These are phyloP conservation scores for Origma solitaria DNA, from an alignment of 2,113 vertebrate species.

Conservation along the genomic window DNA sequence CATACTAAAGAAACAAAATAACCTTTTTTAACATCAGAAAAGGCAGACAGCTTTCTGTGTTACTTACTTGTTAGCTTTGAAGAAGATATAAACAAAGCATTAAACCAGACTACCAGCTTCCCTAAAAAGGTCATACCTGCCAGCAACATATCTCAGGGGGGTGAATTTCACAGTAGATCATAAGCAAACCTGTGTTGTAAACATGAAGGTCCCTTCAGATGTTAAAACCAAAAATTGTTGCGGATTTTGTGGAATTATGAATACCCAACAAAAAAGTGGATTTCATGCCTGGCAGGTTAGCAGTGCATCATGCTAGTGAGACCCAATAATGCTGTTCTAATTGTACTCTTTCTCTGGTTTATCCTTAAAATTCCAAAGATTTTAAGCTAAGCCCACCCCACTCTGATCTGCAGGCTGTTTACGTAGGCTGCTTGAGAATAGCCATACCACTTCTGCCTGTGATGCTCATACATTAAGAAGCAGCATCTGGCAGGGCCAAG, in stretches of 20 bases:
- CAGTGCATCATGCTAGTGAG: fast-evolving
- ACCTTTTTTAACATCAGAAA: neutral
- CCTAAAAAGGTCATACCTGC: slow-evolving; percentile 29
- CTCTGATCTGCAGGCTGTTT: neutral
- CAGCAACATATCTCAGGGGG: neutral
- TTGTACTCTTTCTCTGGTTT: neutral
- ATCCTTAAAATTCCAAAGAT: slow-evolving; percentile 12
- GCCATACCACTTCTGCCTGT: neutral
- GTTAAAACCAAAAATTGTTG: neutral
- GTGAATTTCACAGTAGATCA: neutral
- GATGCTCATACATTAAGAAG: neutral
- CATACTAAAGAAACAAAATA: neutral
- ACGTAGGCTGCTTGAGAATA: neutral
- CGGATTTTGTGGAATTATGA: slow-evolving; percentile 1
- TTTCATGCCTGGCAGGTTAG: neutral
- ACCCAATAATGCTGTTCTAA: neutral
- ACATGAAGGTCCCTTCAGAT: slow-evolving; percentile 9
- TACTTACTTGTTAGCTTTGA: neutral
- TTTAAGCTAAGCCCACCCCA: neutral
- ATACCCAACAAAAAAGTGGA: neutral
- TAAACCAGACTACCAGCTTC: neutral
- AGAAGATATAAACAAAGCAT: slow-evolving; percentile 6
- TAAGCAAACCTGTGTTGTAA: neutral
- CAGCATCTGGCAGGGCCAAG: neutral
- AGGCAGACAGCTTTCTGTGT: neutral